Conservation (phyloP, 2,797 vertebrate species). For the Eulemur coronatus region DNA sequence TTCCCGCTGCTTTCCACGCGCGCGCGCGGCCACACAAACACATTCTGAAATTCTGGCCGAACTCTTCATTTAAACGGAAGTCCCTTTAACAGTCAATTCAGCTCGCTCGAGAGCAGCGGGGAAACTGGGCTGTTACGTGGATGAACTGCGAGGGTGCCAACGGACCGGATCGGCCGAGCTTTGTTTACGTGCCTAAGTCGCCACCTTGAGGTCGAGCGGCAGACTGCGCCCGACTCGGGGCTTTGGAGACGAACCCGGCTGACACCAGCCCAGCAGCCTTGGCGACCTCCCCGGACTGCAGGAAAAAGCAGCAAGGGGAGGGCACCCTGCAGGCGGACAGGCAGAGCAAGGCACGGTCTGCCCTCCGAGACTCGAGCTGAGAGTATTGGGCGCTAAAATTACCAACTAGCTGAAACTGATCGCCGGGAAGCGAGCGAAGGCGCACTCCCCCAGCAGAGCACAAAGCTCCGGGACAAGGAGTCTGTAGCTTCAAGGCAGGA, state of each 20-base stretch:
- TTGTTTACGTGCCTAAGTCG: constrained; percentile 84
- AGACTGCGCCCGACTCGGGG: constrained; percentile 62
- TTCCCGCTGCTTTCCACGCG: background rate
- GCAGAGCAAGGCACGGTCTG: background rate
- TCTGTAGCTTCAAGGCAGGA: background rate
- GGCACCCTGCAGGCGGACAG: background rate
- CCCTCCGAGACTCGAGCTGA: background rate
- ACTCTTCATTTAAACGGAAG: constrained; percentile 43
- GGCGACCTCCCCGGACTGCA: background rate
- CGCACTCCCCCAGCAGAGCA: background rate
- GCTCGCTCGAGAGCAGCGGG: constrained; percentile 65
- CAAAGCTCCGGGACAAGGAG: constrained; percentile 12
- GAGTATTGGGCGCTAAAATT: background rate
- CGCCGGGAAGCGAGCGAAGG: background rate
- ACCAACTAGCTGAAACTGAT: background rate
- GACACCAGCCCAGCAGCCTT: background rate
- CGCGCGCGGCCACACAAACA: background rate
- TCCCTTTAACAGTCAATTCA: constrained; percentile 63
- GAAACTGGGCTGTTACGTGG: constrained; percentile 73
- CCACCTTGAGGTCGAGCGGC: constrained; percentile 85
- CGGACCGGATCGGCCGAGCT: background rate
- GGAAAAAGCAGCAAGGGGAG: background rate
- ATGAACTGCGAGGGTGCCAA: constrained; percentile 58
- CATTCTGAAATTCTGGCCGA: constrained; percentile 8
- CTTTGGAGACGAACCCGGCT: background rate